phyloP scores from a whole-genome alignment of 1,140 invertebrate species.

The Kradibia gibbosae region DNA sequence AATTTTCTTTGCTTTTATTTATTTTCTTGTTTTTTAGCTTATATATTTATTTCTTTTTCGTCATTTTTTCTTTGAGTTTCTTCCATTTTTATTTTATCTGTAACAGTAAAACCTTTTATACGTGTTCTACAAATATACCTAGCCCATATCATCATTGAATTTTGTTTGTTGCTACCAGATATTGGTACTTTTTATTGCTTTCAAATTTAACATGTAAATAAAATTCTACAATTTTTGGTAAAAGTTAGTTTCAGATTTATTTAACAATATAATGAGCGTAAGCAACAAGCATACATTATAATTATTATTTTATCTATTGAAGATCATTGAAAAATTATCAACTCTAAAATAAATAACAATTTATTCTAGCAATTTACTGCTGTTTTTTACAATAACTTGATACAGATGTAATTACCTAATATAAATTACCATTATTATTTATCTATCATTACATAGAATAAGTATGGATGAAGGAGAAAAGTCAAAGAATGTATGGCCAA shows the following conservation, averaged over 20 bases:
- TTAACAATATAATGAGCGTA: too few relatives aligned
- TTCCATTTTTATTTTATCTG: too few relatives aligned
- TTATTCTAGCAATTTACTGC: too few relatives aligned
- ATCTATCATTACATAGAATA: constrained; percentile 12
- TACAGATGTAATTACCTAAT: too few relatives aligned
- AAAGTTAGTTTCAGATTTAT: background rate
- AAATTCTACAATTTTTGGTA: background rate
- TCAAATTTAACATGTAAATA: background rate
- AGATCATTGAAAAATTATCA: too few relatives aligned
- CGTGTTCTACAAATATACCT: background rate
- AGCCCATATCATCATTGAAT: background rate
- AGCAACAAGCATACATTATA: too few relatives aligned
- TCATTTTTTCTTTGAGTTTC: too few relatives aligned
- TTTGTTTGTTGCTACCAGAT: background rate
- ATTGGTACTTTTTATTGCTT: background rate
- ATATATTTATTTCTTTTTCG: too few relatives aligned
- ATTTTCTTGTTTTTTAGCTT: too few relatives aligned
- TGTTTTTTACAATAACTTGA: too few relatives aligned
- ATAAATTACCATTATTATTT: background rate
- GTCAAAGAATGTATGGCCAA: constrained; percentile 66
- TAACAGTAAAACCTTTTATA: background rate
- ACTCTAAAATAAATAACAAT: too few relatives aligned
- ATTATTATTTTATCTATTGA: too few relatives aligned
- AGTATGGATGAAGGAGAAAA: constrained; percentile 52
- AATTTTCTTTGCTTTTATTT: background rate